Conservation (phyloP, 2,888 invertebrate species). For the Mythimna impura region DNA sequence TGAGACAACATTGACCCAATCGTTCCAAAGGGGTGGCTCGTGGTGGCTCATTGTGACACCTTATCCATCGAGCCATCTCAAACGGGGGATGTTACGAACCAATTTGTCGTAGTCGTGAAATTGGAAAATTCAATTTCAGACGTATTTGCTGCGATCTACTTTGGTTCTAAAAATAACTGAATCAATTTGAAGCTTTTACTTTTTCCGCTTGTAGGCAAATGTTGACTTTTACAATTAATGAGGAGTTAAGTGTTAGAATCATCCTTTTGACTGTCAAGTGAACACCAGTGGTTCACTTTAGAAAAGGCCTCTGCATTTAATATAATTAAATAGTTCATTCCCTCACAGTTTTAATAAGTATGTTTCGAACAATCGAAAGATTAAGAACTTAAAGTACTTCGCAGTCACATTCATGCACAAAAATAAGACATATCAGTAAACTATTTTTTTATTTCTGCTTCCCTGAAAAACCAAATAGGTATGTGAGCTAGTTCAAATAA, state of each 20-base stretch:
- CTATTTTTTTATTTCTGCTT: background rate
- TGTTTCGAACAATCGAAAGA: too few species aligned
- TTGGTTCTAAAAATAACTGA: constrained; percentile 33
- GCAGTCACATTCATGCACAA: background rate
- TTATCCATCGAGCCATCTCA: constrained; percentile 61
- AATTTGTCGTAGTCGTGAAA: constrained; percentile 72
- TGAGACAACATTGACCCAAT: constrained; percentile 72
- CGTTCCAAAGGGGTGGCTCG: constrained; percentile 58
- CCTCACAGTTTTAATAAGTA: too few species aligned
- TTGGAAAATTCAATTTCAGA: constrained; percentile 64
- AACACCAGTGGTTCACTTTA: too few species aligned
- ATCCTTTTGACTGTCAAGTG: too few species aligned
- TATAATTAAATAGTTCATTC: too few species aligned
- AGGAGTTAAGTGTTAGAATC: background rate
- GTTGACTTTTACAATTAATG: constrained; percentile 2
- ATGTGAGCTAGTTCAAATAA: background rate
- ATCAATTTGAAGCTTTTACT: constrained; percentile 1
- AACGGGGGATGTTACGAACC: constrained; percentile 66
- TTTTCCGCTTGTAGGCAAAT: background rate
- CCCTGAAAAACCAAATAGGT: background rate
- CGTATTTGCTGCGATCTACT: constrained; percentile 30
- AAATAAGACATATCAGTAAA: background rate
- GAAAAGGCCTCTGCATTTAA: too few species aligned
- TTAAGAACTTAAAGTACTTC: background rate
- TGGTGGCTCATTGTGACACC: constrained; percentile 53